These are phyloP conservation scores for Frankliniella intonsa DNA, from an alignment of 2,888 invertebrate species.

Conservation along the genomic window DNA sequence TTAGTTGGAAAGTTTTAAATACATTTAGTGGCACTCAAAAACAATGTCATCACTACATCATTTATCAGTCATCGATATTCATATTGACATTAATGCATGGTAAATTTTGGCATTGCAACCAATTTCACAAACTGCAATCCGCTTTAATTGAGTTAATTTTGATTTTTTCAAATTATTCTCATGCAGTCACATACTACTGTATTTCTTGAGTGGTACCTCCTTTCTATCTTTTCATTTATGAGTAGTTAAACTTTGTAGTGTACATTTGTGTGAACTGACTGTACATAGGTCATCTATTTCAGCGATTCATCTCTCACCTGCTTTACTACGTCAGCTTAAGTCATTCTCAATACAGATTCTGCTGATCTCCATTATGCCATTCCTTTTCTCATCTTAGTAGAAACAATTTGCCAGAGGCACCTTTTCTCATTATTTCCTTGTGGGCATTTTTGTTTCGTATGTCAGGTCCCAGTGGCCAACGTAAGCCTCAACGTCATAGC, in stretches of 20 bases:
- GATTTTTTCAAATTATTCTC: no score
- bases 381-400: background rate
- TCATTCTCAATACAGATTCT: background rate
- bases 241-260: background rate
- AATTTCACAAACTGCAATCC: no score
- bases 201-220: no score
- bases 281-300: constrained; percentile 18
- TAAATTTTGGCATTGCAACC: no score
- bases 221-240: background rate
- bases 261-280: background rate
- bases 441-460: constrained; percentile 20
- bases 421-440: background rate
- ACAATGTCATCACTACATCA: no score
- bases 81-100: no score
- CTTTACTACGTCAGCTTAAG: constrained; percentile 14
- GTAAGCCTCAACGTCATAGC: constrained; percentile 24
- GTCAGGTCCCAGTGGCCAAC: constrained; percentile 15
- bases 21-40: no score
- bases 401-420: background rate
- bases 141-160: no score
- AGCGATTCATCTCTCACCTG: constrained; percentile 10
- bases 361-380: background rate
- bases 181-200: no score
- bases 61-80: no score
- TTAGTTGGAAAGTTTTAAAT: no score